phyloP scores from a whole-genome alignment of 2,113 vertebrate species.

The Tragulus kanchil region DNA sequence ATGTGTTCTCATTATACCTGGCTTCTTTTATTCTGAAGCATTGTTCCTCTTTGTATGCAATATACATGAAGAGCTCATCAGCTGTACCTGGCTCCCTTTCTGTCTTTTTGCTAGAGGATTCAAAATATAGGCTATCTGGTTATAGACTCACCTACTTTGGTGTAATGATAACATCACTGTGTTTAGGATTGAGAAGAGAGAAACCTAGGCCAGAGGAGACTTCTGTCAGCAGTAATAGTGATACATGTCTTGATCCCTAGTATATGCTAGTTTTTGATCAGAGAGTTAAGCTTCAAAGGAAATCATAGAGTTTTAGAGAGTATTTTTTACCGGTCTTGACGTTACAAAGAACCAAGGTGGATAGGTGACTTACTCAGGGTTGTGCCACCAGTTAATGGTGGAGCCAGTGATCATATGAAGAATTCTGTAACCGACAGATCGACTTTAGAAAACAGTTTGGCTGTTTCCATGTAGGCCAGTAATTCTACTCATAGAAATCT shows the following conservation, averaged over 20 bases:
- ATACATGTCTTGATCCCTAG: neutral
- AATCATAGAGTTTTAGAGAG: neutral
- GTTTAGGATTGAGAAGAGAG: neutral
- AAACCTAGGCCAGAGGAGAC: neutral
- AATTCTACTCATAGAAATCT: neutral
- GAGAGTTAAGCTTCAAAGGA: neutral
- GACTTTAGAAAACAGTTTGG: slow-evolving; percentile 21
- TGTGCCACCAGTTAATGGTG: neutral
- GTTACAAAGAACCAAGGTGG: neutral
- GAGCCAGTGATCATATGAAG: neutral
- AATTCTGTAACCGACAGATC: neutral
- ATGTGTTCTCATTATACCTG: neutral
- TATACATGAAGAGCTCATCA: neutral
- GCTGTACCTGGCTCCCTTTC: neutral
- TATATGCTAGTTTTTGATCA: neutral
- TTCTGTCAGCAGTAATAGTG: neutral
- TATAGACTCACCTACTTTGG: neutral
- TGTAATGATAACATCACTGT: neutral
- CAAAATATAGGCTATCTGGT: neutral
- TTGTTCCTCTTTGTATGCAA: neutral
- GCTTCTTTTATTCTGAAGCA: neutral
- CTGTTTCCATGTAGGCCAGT: neutral
- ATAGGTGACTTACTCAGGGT: neutral
- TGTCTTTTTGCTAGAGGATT: neutral
- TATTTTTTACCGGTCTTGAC: neutral